Percentiles rank a stretch among this genome's conserved stretches.
Conservation (phyloP, 2,113 vertebrate species). For the Herpailurus yagouaroundi region DNA sequence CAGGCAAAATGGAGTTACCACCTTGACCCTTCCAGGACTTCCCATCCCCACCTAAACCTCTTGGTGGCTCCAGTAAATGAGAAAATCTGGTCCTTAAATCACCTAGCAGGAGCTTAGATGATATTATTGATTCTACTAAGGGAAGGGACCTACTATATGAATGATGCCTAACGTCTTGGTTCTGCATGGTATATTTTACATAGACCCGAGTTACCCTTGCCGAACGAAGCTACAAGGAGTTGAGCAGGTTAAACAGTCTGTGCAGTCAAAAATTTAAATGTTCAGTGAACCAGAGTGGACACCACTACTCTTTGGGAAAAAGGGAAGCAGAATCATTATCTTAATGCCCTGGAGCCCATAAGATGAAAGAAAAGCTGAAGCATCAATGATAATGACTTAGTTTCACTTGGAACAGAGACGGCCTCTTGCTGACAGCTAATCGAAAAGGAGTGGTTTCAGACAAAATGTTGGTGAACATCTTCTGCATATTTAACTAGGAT, state of each 20-base stretch:
- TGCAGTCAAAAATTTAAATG: slow-evolving; percentile 26
- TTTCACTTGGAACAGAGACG: slow-evolving; percentile 40
- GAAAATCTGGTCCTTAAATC: not conserved
- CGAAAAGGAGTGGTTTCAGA: slow-evolving; percentile 44
- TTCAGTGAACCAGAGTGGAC: slow-evolving; percentile 20
- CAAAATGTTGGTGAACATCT: slow-evolving; percentile 43
- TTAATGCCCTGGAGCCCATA: slow-evolving; percentile 31
- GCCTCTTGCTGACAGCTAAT: slow-evolving; percentile 48
- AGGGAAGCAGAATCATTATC: slow-evolving; percentile 9
- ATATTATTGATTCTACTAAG: not conserved
- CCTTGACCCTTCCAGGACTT: not conserved
- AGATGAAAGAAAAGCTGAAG: slow-evolving; percentile 53
- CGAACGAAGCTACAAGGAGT: not conserved
- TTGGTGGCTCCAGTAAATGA: not conserved
- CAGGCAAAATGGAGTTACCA: not conserved
- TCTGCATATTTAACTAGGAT: not conserved
- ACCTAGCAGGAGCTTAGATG: not conserved
- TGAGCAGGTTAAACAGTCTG: slow-evolving; percentile 33
- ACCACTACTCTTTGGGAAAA: not conserved
- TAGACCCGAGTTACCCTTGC: not conserved
- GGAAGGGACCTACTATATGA: not conserved
- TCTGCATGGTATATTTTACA: slow-evolving; percentile 5
- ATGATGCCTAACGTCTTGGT: not conserved
- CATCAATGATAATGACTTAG: slow-evolving; percentile 34
- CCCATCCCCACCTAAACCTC: not conserved